These are phyloP conservation scores for Potamarius usumacintae DNA, from an alignment of 2,113 vertebrate genomes.

Conservation along the genomic window DNA sequence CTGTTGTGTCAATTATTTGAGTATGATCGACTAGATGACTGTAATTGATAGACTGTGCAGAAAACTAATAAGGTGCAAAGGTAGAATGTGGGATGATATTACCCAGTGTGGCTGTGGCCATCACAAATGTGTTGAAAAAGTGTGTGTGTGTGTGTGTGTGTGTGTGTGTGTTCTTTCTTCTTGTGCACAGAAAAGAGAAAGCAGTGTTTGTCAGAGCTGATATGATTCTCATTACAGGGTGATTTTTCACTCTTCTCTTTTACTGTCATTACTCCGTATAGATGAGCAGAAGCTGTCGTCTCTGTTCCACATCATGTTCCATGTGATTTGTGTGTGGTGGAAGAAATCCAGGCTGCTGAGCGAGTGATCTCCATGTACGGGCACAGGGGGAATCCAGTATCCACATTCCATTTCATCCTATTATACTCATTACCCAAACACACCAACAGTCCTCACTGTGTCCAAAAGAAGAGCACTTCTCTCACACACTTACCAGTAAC, in stretches of 20 bases:
- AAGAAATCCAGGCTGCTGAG: slow-evolving; percentile 11
- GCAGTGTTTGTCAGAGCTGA: background rate
- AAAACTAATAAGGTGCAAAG: too few species aligned
- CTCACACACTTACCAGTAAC: background rate
- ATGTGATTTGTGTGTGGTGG: slow-evolving; percentile 24
- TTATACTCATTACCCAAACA: background rate
- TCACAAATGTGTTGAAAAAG: too few species aligned
- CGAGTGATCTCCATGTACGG: slow-evolving; percentile 46
- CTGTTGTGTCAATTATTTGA: too few species aligned
- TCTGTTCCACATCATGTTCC: slow-evolving; percentile 13
- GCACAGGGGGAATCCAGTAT: slow-evolving; percentile 12
- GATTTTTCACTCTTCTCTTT: slow-evolving; percentile 6
- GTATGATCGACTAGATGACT: too few species aligned
- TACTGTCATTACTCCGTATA: background rate
- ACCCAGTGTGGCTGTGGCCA: too few species aligned
- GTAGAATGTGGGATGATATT: too few species aligned
- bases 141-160: too few species aligned
- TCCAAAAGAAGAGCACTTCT: background rate
- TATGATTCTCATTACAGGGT: background rate
- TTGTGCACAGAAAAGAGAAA: background rate
- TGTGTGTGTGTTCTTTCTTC: background rate
- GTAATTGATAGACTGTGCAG: too few species aligned
- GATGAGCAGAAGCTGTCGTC: background rate
- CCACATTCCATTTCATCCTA: background rate
- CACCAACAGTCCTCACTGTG: background rate